Evolutionary conservation across 1,140 invertebrate genomes (phyloP).

Genomic region (Calycopis cecrops): DNA sequence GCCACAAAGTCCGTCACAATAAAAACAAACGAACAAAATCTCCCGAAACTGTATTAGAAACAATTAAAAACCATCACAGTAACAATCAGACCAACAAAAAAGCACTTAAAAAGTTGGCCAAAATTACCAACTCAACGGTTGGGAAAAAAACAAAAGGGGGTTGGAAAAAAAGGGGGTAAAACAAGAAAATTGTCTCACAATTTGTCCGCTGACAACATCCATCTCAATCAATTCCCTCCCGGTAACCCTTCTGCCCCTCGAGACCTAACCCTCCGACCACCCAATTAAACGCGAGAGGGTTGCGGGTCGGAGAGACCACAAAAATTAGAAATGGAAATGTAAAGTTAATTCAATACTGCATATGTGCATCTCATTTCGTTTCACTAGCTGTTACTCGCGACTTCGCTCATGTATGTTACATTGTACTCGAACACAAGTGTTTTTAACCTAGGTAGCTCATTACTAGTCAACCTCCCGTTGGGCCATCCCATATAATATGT

Average conservation of each 20-base stretch:
- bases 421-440: too few relatives aligned
- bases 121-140: too few relatives aligned
- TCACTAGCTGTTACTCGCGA: not conserved
- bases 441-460: too few relatives aligned
- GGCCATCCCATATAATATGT: too few relatives aligned
- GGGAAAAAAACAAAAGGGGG: constrained; percentile 28
- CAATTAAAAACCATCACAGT: constrained; percentile 26
- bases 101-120: constrained; percentile 49
- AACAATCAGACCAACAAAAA: constrained; percentile 33
- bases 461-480: too few relatives aligned
- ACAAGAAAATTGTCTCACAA: constrained; percentile 42
- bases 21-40: too few relatives aligned
- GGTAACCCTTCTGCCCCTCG: constrained; percentile 49
- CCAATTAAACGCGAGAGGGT: constrained; percentile 52
- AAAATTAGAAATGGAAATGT: constrained; percentile 60
- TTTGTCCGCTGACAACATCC: constrained; percentile 56
- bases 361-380: constrained; percentile 19
- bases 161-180: constrained; percentile 26
- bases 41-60: too few relatives aligned
- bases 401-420: not conserved
- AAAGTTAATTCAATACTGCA: constrained; percentile 46
- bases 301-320: constrained; percentile 29
- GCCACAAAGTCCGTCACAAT: too few relatives aligned
- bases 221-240: constrained; percentile 62
- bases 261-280: constrained; percentile 42